Conservation (phyloP, 2,797 vertebrate genomes). For the Lates japonicus region DNA sequence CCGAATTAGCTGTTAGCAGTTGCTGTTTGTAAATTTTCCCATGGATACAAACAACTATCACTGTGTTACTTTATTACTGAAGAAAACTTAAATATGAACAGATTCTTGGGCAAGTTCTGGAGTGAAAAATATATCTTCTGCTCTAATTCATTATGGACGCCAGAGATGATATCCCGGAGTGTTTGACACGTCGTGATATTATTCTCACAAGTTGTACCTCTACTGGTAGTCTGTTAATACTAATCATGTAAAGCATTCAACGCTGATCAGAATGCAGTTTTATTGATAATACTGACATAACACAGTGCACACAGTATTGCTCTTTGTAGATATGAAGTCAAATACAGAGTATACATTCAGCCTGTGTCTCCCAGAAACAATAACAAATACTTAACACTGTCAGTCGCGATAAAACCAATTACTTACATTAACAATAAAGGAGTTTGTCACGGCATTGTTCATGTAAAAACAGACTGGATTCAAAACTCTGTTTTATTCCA, state of each 20-base stretch:
- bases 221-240: too few relatives aligned
- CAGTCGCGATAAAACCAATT: background rate
- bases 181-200: too few relatives aligned
- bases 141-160: too few relatives aligned
- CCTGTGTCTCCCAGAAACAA: slow-evolving; percentile 30
- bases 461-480: background rate
- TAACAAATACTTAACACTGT: background rate
- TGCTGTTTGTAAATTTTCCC: too few relatives aligned
- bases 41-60: too few relatives aligned
- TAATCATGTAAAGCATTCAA: background rate
- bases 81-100: too few relatives aligned
- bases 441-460: background rate
- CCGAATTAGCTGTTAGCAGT: too few relatives aligned
- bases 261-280: slow-evolving; percentile 51
- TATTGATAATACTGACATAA: slow-evolving; percentile 61
- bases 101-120: too few relatives aligned
- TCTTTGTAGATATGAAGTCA: slow-evolving; percentile 33
- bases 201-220: too few relatives aligned
- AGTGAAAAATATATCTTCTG: too few relatives aligned
- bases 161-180: too few relatives aligned
- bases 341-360: slow-evolving; percentile 59
- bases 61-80: too few relatives aligned
- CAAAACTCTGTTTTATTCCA: background rate
- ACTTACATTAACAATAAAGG: background rate
- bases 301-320: slow-evolving; percentile 45